These are phyloP conservation scores for Dermochelys coriacea DNA, from an alignment of 2,797 vertebrate species.

Conservation along the genomic window DNA sequence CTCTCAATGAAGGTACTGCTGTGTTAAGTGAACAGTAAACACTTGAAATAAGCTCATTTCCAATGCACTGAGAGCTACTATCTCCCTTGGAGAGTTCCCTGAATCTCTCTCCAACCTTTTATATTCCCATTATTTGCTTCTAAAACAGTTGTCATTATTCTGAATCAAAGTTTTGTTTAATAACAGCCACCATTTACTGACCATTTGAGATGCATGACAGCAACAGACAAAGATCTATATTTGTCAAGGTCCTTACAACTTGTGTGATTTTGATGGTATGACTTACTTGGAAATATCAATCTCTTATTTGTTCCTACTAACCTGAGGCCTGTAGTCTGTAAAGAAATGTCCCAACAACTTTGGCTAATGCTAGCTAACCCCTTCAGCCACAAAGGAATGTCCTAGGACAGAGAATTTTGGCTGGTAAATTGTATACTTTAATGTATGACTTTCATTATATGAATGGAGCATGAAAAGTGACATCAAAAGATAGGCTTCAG, in stretches of 20 bases:
- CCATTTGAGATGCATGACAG: background rate
- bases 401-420: background rate
- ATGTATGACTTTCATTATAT: background rate
- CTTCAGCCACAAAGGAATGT: background rate
- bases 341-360: fast-evolving
- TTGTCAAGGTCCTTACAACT: background rate
- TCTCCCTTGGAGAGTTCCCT: background rate
- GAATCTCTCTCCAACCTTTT: background rate
- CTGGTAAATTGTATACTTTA: background rate
- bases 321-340: fast-evolving
- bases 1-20: background rate
- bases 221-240: background rate
- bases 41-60: background rate
- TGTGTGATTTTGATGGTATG: background rate
- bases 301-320: background rate
- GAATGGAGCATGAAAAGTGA: background rate
- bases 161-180: background rate
- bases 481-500: background rate
- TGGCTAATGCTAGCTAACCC: background rate
- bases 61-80: background rate
- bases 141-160: background rate
- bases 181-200: too few species aligned
- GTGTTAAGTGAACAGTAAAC: background rate
- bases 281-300: fast-evolving
- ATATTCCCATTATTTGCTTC: background rate